Percentiles rank a stretch among this genome's conserved stretches.
Evolutionary conservation across 2,888 invertebrate species (phyloP).

Genomic region (Tinea trinotella): DNA sequence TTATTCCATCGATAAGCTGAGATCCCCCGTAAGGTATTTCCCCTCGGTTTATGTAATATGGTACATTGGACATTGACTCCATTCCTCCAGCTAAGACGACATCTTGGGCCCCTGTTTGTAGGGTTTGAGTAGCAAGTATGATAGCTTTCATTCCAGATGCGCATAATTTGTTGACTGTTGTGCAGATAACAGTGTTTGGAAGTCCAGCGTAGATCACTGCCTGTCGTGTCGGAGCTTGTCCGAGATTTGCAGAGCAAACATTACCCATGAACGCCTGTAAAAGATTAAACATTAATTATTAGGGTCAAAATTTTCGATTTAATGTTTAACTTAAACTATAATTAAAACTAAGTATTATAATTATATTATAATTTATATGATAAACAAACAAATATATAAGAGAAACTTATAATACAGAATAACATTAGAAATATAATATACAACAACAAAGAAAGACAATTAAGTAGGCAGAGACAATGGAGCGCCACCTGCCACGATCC

Average conservation of each 20-base stretch:
- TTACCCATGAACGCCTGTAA: constrained; percentile 78
- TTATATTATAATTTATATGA: too few species aligned
- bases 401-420: too few species aligned
- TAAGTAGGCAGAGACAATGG: too few species aligned
- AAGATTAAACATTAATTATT: too few species aligned
- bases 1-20: constrained; percentile 91
- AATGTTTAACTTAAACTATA: too few species aligned
- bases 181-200: constrained; percentile 90
- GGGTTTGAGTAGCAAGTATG: constrained; percentile 92
- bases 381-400: too few species aligned
- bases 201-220: constrained; percentile 94
- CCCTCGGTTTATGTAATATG: constrained; percentile 93
- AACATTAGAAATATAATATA: too few species aligned
- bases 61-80: constrained; percentile 99
- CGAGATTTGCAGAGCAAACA: constrained; percentile 85
- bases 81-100: constrained; percentile 97
- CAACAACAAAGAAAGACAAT: too few species aligned
- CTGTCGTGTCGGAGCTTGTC: constrained; percentile 98
- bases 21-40: constrained; percentile 95
- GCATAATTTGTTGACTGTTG: constrained; percentile 97
- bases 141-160: constrained; percentile 98
- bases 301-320: too few species aligned
- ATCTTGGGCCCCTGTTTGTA: constrained; percentile 92
- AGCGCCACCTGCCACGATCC: too few species aligned
- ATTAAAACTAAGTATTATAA: too few species aligned